phyloP scores from a whole-genome alignment of 2,797 vertebrate species.

The Sebastes melanostomus region DNA sequence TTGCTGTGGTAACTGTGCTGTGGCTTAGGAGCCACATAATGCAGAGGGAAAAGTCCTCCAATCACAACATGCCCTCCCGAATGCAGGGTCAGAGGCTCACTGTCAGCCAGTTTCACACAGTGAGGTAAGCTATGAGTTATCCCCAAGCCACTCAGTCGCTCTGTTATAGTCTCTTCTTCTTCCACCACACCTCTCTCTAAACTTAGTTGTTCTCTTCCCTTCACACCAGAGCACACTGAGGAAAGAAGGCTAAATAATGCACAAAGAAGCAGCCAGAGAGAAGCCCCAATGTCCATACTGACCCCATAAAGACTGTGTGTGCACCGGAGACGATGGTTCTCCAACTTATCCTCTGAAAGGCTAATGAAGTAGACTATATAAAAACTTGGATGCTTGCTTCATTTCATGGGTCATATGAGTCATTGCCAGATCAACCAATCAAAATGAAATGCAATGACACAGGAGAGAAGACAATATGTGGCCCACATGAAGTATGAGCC shows the following conservation, averaged over 20 bases:
- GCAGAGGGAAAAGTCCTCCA: slow-evolving; percentile 80
- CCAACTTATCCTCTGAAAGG: background rate
- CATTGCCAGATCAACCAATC: slow-evolving; percentile 48
- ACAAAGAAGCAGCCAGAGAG: slow-evolving; percentile 6
- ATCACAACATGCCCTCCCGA: slow-evolving; percentile 75
- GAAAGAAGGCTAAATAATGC: slow-evolving; percentile 4
- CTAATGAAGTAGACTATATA: background rate
- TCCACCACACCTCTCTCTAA: background rate
- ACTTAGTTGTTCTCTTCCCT: background rate
- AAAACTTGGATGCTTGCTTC: background rate
- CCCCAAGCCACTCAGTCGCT: background rate
- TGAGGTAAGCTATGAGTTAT: background rate
- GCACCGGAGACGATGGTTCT: background rate
- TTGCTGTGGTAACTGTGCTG: slow-evolving; percentile 60
- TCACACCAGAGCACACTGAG: slow-evolving; percentile 2
- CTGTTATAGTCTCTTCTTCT: background rate
- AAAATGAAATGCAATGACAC: background rate
- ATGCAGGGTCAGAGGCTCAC: slow-evolving; percentile 55
- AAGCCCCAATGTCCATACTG: slow-evolving; percentile 6
- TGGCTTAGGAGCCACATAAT: slow-evolving; percentile 63
- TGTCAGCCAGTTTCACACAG: slow-evolving; percentile 60
- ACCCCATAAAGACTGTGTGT: slow-evolving; percentile 37
- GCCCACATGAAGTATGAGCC: background rate
- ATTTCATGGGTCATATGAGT: slow-evolving; percentile 33
- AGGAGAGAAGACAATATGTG: background rate